Conservation (phyloP, 2,113 vertebrate genomes). For the Austrofundulus limnaeus region DNA sequence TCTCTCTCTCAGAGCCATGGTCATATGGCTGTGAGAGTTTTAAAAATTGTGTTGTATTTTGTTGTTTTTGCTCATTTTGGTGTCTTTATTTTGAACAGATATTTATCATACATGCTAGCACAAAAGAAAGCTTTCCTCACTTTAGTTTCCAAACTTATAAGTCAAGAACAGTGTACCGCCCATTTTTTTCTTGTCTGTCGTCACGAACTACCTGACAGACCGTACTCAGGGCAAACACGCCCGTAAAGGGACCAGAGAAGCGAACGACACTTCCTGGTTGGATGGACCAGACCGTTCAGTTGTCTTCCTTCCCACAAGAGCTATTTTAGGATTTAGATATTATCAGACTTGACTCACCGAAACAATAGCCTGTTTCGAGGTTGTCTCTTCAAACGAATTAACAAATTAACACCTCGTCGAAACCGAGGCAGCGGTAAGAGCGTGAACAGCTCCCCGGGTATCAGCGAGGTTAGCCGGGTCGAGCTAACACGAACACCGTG, state of each 20-base stretch:
- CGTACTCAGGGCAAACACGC: neutral
- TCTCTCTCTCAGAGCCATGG: too few relatives aligned
- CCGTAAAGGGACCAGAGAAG: rapidly evolving
- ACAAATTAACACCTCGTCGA: neutral
- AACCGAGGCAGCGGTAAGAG: neutral
- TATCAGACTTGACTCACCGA: neutral
- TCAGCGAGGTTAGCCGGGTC: conserved; percentile 41
- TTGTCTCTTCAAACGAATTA: neutral
- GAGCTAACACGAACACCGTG: conserved; percentile 40
- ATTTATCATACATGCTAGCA: too few relatives aligned
- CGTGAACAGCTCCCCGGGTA: conserved; percentile 20
- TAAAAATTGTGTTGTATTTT: too few relatives aligned
- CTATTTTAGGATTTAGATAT: conserved; percentile 7
- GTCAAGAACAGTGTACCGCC: too few relatives aligned
- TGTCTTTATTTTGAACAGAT: too few relatives aligned
- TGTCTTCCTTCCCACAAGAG: conserved; percentile 17
- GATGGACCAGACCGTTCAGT: conserved; percentile 10
- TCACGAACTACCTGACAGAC: conserved; percentile 55
- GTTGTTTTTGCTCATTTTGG: too few relatives aligned
- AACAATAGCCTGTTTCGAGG: neutral
- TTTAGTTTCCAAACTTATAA: too few relatives aligned
- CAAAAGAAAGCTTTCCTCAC: too few relatives aligned
- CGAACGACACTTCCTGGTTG: conserved; percentile 64
- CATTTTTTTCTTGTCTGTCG: too few relatives aligned
- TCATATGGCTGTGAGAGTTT: too few relatives aligned